These are phyloP conservation scores for Pampus argenteus DNA, from an alignment of 2,797 vertebrate species.

Conservation along the genomic window DNA sequence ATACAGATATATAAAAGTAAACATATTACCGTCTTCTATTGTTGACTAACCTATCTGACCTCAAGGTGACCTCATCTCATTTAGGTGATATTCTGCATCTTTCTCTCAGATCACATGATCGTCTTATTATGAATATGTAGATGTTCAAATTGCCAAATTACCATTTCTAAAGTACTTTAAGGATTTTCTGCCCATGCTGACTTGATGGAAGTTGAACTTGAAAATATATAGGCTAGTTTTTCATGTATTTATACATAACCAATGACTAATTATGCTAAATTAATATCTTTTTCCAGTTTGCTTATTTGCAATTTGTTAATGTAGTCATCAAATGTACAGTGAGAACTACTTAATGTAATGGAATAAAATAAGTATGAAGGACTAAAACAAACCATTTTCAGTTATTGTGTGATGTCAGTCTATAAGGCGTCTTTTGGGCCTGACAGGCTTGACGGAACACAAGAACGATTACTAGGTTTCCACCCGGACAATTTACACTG, in stretches of 20 bases:
- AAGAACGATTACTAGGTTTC: slow-evolving; percentile 27
- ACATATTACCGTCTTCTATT: neutral
- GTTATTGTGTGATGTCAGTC: neutral
- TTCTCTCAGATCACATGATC: too few species aligned
- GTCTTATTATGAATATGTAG: neutral
- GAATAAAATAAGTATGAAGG: too few species aligned
- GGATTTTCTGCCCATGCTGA: neutral
- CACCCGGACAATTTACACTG: slow-evolving; percentile 57
- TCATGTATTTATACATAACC: neutral
- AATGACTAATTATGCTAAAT: neutral
- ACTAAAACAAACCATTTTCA: neutral
- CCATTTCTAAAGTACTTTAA: neutral
- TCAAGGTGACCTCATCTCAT: neutral
- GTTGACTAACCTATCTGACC: neutral
- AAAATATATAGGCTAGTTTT: neutral
- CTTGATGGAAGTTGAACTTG: too few species aligned
- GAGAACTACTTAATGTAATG: neutral
- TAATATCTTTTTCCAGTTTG: too few species aligned
- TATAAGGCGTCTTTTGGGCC: neutral
- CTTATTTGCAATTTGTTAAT: neutral
- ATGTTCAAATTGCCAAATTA: neutral
- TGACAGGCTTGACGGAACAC: neutral
- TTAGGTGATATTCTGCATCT: neutral
- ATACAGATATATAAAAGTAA: neutral
- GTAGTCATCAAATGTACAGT: neutral